Percentiles rank a stretch among this genome's conserved stretches.
These are phyloP conservation scores for Arizona elegans DNA, from an alignment of 2,113 vertebrate genomes.

Conservation along the genomic window DNA sequence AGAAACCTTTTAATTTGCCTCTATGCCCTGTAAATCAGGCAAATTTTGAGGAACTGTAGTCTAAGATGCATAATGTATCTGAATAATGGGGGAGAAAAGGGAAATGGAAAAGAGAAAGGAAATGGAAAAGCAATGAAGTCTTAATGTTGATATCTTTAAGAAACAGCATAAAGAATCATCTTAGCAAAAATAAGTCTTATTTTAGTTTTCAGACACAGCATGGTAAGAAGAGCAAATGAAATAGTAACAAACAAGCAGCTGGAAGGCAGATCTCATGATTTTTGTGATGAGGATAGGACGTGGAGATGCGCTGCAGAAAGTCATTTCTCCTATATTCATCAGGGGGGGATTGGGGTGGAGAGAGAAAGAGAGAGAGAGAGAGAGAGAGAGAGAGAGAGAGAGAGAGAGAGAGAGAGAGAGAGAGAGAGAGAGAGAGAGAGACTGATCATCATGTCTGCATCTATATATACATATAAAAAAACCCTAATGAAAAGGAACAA, in stretches of 20 bases:
- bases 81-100: background rate
- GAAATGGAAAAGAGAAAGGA: background rate
- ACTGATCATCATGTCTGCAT: fast-evolving
- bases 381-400: no score
- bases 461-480: background rate
- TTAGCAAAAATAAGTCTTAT: background rate
- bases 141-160: background rate
- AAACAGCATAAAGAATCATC: background rate
- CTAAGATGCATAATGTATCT: background rate
- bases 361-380: background rate
- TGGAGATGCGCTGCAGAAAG: background rate
- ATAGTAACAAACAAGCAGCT: background rate
- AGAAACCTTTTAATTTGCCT: background rate
- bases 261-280: background rate
- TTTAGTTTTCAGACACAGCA: background rate
- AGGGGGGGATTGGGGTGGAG: background rate
- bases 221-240: constrained; percentile 7
- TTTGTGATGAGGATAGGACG: background rate
- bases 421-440: background rate
- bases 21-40: background rate
- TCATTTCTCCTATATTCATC: background rate
- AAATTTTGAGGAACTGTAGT: background rate
- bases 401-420: no score
- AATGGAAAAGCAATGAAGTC: background rate
- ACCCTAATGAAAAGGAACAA: background rate